These are phyloP conservation scores for Dolichomitus sp. DNA, from an alignment of 2,888 invertebrate species.

Conservation along the genomic window DNA sequence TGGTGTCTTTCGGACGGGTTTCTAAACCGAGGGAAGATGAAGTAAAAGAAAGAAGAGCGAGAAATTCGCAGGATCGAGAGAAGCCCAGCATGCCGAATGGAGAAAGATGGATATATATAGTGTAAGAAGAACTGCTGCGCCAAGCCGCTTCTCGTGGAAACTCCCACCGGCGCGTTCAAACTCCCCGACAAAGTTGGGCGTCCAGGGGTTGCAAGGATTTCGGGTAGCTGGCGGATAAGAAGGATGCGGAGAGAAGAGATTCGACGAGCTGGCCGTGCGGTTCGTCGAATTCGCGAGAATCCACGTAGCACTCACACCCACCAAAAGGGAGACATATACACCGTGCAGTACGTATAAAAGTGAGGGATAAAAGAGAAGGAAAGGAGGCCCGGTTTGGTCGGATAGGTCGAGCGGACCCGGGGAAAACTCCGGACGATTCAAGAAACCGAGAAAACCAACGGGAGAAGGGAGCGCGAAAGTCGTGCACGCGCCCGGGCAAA, in stretches of 20 bases:
- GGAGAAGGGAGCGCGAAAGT: slow-evolving; percentile 26
- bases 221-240: slow-evolving; percentile 14
- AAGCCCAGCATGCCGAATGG: slow-evolving; percentile 12
- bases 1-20: slow-evolving; percentile 7
- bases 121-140: slow-evolving; percentile 46
- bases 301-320: slow-evolving; percentile 21
- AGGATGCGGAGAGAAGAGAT: slow-evolving; percentile 1
- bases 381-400: slow-evolving; percentile 5
- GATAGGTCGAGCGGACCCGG: background rate
- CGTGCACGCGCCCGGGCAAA: slow-evolving; percentile 26
- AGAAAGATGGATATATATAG: slow-evolving; percentile 5
- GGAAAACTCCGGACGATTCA: slow-evolving; percentile 24
- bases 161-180: slow-evolving; percentile 35
- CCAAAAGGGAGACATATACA: background rate
- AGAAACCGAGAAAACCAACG: slow-evolving; percentile 9
- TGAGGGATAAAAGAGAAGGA: slow-evolving; percentile 9
- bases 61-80: slow-evolving; percentile 17
- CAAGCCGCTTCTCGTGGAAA: slow-evolving; percentile 51
- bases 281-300: slow-evolving; percentile 36
- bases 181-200: slow-evolving; percentile 43
- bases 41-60: slow-evolving; percentile 27
- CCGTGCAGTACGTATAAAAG: background rate
- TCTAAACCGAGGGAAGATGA: background rate
- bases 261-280: slow-evolving; percentile 38
- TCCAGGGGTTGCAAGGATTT: slow-evolving; percentile 48